Evolutionary conservation across 2,113 vertebrate species (phyloP), one percentile per base, ranked within the genome.

Genomic region (Osmerus eperlanus): DNA sequence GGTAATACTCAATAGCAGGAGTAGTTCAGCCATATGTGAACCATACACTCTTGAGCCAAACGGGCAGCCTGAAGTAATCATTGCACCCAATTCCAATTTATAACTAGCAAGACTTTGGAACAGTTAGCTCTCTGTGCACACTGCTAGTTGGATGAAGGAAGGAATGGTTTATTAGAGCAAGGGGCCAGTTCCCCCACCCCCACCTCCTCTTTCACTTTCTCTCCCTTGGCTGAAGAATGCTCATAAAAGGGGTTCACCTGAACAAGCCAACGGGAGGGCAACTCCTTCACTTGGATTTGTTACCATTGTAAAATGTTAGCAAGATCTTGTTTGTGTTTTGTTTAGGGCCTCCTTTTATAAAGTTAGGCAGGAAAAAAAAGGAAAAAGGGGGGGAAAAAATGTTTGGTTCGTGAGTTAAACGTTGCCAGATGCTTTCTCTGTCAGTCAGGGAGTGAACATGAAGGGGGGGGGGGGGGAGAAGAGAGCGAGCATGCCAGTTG

Each of bases 241-340:
- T 91, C 62, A 51, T 93, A 91, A 93, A 92, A 86, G 2, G 74
- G 79, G 81, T 90, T 92, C 87, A 91, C 91, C 89, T 90, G 91
- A 92, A 91, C 89, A 87, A 90, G 87, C 82, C 86, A 82, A 85
- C 77, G 80, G 87, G 88, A 86, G 89, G 79, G 84, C 70, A 85
- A 80, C 71, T 81, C 79, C 79, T 70, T 70, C 83, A 81, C 82
- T 62, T 72, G 80, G 82, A 88, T 89, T 90, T 89, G 85, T 88
- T 86, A 87, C 85, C 81, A 80, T 87, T 87, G 88, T 90, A 88
- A 91, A 91, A 87, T 84, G 84, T 86, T 89, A 90, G 86, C 78
- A 79, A 83, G 86, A 83, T 78, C 85, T 78, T 90, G 89, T 91
- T 90, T 90, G 89, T 91, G 85, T 90, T 91, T 90, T 90, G 85